These are phyloP conservation scores for Sturnus vulgaris DNA, from an alignment of 2,113 vertebrate species.

Conservation along the genomic window DNA sequence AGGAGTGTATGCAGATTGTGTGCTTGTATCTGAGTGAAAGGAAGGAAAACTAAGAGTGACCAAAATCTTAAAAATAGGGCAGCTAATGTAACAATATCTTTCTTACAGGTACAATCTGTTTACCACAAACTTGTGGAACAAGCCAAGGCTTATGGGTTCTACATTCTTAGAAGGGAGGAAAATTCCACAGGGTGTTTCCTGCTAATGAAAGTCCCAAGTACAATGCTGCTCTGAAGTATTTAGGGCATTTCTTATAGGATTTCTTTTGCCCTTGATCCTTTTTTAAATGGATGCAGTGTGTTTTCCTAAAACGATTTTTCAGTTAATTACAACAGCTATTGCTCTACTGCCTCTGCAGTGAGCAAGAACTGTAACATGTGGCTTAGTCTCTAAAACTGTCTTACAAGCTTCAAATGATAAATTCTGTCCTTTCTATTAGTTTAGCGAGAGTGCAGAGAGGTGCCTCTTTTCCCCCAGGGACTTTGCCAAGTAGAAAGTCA, in stretches of 20 bases:
- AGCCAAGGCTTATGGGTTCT: background rate
- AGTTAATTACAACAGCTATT: background rate
- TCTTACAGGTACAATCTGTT: background rate
- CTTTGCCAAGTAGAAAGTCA: background rate
- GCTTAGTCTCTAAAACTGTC: background rate
- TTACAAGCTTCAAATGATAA: background rate
- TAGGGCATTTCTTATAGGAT: background rate
- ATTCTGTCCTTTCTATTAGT: background rate
- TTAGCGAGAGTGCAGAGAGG: background rate
- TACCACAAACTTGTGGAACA: background rate
- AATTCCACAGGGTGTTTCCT: background rate
- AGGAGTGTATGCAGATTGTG: background rate
- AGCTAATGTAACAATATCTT: background rate
- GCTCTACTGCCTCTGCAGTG: background rate
- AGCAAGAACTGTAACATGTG: background rate
- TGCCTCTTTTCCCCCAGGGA: background rate
- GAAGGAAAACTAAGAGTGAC: background rate
- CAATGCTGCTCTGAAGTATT: background rate
- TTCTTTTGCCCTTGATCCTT: background rate
- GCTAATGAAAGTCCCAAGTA: background rate
- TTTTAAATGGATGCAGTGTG: background rate
- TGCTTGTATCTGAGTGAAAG: background rate
- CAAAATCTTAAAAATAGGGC: background rate
- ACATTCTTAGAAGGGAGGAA: background rate
- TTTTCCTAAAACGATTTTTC: background rate